Conservation (phyloP, 1,140 invertebrate species). For the Melipona quadrifasciata region DNA sequence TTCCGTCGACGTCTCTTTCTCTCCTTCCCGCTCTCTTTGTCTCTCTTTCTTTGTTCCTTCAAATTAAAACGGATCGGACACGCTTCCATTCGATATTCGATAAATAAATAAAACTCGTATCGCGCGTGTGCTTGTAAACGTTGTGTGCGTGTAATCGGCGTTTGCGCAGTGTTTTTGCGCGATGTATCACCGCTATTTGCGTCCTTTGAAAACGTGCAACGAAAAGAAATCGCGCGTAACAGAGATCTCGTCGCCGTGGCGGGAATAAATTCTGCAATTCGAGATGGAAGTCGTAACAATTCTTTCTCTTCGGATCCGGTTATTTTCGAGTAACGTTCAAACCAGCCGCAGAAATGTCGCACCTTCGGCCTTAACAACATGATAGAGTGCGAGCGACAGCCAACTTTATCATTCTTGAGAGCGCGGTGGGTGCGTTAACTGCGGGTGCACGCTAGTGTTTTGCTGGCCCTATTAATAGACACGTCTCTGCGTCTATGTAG, state of each 20-base stretch:
- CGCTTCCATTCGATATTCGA: background rate
- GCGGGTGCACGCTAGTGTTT: slow-evolving; percentile 49
- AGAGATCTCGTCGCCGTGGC: too few species aligned
- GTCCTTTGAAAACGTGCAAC: background rate
- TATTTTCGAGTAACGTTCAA: slow-evolving; percentile 45
- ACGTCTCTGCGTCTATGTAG: slow-evolving; percentile 47
- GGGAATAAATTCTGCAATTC: slow-evolving; percentile 8
- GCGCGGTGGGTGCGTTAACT: slow-evolving; percentile 47
- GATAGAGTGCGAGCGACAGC: slow-evolving; percentile 52
- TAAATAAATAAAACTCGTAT: background rate
- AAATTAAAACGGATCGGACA: background rate
- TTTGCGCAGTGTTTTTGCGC: background rate
- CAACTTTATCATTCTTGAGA: slow-evolving; percentile 50
- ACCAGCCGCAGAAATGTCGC: slow-evolving; percentile 48
- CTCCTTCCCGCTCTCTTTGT: too few species aligned
- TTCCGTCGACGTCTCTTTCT: slow-evolving; percentile 21
- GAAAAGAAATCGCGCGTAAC: background rate
- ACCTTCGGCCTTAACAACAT: slow-evolving; percentile 54
- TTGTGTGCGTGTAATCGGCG: background rate
- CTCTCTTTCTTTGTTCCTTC: background rate
- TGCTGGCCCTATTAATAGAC: slow-evolving; percentile 51
- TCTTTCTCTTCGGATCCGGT: slow-evolving; percentile 17
- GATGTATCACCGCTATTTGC: background rate
- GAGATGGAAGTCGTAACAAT: background rate
- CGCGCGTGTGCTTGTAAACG: background rate